Evolutionary conservation across 1,140 invertebrate genomes (phyloP).

Genomic region (Calephelis nemesis): DNA sequence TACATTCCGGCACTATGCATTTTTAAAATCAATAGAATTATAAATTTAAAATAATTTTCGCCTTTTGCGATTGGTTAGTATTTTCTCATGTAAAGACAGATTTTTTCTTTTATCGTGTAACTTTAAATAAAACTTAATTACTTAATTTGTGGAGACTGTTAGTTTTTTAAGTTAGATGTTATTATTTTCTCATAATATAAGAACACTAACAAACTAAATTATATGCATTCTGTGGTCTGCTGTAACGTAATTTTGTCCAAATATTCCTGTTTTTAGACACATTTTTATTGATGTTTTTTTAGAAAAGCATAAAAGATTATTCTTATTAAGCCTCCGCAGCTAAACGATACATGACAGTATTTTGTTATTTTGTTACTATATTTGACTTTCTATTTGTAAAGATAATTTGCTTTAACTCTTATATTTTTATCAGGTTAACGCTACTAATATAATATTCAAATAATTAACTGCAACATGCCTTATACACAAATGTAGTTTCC

Average conservation of each 20-base stretch:
- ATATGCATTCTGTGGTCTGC: not conserved
- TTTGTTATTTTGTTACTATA: too few species aligned
- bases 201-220: conserved; percentile 32
- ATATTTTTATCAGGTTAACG: not conserved
- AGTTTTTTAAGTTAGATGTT: conserved; percentile 42
- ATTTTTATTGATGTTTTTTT: too few species aligned
- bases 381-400: too few species aligned
- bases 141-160: conserved; percentile 68
- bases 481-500: conserved; percentile 2
- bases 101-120: not conserved
- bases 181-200: conserved; percentile 30
- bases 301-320: too few species aligned
- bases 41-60: not conserved
- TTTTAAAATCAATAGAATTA: not conserved
- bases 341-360: too few species aligned
- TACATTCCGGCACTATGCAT: conserved; percentile 8
- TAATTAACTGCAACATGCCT: not conserved
- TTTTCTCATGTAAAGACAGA: not conserved
- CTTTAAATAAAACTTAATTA: conserved; percentile 37
- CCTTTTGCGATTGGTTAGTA: not conserved
- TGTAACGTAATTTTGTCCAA: not conserved
- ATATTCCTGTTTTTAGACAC: not conserved
- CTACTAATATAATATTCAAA: not conserved
- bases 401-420: too few species aligned
- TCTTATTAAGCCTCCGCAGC: too few species aligned